Evolutionary conservation across 2,888 invertebrate genomes (phyloP), one percentile per base, ranked within the genome.

Genomic region (Unio delphinus): DNA sequence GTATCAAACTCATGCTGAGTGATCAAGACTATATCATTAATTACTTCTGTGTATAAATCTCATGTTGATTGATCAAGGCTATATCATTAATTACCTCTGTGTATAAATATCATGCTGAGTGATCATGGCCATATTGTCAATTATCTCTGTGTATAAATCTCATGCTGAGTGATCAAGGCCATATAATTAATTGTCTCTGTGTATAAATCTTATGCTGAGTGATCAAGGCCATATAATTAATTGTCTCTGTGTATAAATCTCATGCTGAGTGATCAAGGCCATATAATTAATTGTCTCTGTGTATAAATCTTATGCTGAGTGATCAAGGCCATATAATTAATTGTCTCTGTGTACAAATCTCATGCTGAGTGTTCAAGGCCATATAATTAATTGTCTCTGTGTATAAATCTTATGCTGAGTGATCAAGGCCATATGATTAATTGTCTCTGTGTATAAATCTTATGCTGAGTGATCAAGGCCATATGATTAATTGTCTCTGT

Each of bases 21-120:
- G 20, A 58, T n/a, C 58, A 54, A 63, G 18, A 20, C n/a, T 20
- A 26, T 17, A 17, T 23, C 55, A 26, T 26, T 23, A 65, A 45
- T 59, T 59, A 78, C 81, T 81, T 80, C 82, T 18, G 82, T 83
- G 64, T 82, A n/a, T n/a, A n/a, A n/a, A n/a, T n/a, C n/a, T n/a
- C n/a, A n/a, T n/a, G n/a, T n/a, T n/a, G n/a, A n/a, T n/a, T n/a
- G n/a, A n/a, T n/a, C n/a, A n/a, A n/a, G n/a, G n/a, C n/a, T n/a
- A n/a, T n/a, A n/a, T n/a, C n/a, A 23, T 23, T 0, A 23, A 23
- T n/a, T n/a, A n/a, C n/a, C n/a, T n/a, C n/a, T n/a, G n/a, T n/a
- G n/a, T n/a, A 59, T 77, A 69, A 4, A 74, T 67, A 26, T 76
- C 74, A 61, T 68, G 68, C 30, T 68, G 64, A 55, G 70, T n/a